A percentile compares a stretch with the other conserved stretches of the same genome.
Evolutionary conservation across 2,113 vertebrate genomes (phyloP).

Genomic region (Alligator sinensis): DNA sequence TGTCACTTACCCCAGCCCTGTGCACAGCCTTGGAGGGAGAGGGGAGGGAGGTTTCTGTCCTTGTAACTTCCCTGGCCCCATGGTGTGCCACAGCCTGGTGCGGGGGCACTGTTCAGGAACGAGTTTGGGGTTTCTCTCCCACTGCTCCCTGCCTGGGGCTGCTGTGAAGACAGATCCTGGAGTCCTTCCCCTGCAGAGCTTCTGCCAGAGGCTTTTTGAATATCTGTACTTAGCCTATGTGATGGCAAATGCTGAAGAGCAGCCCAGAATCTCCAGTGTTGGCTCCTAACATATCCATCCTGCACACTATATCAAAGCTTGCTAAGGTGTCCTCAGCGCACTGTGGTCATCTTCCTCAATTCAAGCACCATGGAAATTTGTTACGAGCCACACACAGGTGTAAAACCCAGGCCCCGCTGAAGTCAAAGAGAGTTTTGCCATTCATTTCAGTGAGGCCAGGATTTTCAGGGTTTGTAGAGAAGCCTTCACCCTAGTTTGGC

Average conservation of each 20-base stretch:
- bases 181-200: too few relatives aligned
- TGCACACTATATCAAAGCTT: not conserved
- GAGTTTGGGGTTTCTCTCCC: constrained; percentile 8
- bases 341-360: not conserved
- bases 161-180: not conserved
- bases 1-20: too few relatives aligned
- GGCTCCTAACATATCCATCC: not conserved
- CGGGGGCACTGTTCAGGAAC: not conserved
- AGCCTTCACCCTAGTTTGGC: not conserved
- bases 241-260: not conserved
- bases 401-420: not conserved
- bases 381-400: not conserved
- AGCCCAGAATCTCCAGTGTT: not conserved
- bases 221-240: constrained; percentile 3
- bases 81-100: not conserved
- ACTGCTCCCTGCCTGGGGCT: not conserved
- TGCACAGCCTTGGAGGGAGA: too few relatives aligned
- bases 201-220: not conserved
- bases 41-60: too few relatives aligned
- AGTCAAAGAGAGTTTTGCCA: not conserved
- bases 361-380: not conserved
- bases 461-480: not conserved
- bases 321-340: not conserved
- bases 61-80: too few relatives aligned
- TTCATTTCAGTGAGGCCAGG: not conserved